Evolutionary conservation across 2,888 invertebrate genomes (phyloP), one percentile per base, ranked within the genome.

Genomic region (Myopa testacea): DNA sequence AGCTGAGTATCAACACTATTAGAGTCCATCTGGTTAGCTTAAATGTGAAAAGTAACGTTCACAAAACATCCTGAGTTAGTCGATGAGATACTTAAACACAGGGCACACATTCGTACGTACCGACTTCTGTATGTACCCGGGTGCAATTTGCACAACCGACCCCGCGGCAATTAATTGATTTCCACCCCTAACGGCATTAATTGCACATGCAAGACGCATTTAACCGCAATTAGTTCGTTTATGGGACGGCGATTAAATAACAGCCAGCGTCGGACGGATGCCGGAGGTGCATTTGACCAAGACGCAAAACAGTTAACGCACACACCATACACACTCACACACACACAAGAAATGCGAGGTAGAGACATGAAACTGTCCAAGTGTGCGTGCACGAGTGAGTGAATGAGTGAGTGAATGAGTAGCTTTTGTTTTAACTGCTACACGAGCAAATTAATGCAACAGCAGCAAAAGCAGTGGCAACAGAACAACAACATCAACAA

Each of bases 141-240:
- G 45, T 6, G 10, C 45, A 45, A 45, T 55, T n/a, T 12, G n/a
- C 55, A n/a, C 55, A 55, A n/a, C 55, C 8, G 55, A 14, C 16
- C 70, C 50, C 14, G 50, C n/a, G 45, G 73, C 73, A 73, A 73
- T 73, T 73, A 73, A 73, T 73, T 73, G 73, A 73, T 60, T 63
- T 62, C 79, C 81, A 81, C 81, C 81, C 82, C 80, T 80, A 80
- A 80, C 78, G 14, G 78, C 77, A 81, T 80, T 81, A 80, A 81
- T 81, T 80, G 80, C 81, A 82, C 70, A 70, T 70, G 73, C 63
- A 40, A 87, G 86, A 84, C 84, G 86, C 86, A 86, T 87, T 87
- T 87, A 87, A 87, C 87, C 87, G 87, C 87, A 87, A 87, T 87
- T 87, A 87, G 87, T 87, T 85, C 86, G 84, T 87, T 86, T 87